A percentile compares a stretch with the other conserved stretches of the same genome.
Evolutionary conservation across 2,113 vertebrate species (phyloP).

Genomic region (Lynx canadensis): DNA sequence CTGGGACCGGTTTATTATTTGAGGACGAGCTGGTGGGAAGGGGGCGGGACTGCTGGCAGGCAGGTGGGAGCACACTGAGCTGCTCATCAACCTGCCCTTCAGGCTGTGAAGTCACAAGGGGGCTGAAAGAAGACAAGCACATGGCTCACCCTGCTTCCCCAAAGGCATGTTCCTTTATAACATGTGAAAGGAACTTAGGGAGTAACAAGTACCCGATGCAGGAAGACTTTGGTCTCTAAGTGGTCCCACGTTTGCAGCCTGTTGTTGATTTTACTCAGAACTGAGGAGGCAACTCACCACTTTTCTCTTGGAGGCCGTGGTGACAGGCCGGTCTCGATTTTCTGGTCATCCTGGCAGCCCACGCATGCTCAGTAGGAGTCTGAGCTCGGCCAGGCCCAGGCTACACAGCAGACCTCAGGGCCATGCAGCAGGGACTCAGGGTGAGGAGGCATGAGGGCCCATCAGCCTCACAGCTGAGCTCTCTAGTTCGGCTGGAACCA

Average conservation of each 20-base stretch:
- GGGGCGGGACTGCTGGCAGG: neutral
- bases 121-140: neutral
- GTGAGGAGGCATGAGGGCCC: neutral
- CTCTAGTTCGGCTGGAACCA: neutral
- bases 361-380: fast-evolving
- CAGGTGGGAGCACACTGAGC: neutral
- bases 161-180: slow-evolving; percentile 55
- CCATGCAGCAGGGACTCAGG: fast-evolving
- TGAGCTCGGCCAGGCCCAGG: neutral
- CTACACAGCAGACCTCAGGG: too few species aligned
- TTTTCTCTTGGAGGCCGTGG: neutral
- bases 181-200: slow-evolving; percentile 44
- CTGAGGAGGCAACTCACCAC: neutral
- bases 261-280: slow-evolving; percentile 52
- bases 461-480: neutral
- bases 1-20: neutral
- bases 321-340: neutral
- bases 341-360: neutral
- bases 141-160: neutral
- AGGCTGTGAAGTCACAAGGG: neutral
- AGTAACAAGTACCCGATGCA: slow-evolving; percentile 62
- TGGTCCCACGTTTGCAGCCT: slow-evolving; percentile 61
- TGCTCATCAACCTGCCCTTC: neutral
- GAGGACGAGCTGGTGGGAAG: neutral
- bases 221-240: slow-evolving; percentile 71